Conservation (phyloP, 2,888 invertebrate species). For the Anorthoa munda region DNA sequence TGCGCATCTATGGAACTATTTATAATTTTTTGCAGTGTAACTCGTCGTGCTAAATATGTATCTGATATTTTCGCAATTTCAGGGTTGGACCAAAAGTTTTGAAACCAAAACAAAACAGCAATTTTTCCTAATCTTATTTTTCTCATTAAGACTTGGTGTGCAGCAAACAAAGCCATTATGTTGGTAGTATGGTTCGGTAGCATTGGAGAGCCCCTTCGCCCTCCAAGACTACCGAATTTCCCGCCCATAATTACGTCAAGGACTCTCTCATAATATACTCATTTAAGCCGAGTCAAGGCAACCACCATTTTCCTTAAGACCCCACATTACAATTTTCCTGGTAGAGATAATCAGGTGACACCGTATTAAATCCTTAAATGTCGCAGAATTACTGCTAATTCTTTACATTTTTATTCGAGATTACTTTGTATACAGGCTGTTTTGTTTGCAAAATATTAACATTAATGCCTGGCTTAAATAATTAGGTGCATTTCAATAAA, state of each 20-base stretch:
- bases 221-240: slow-evolving; percentile 6
- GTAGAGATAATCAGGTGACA: slow-evolving; percentile 29
- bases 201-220: too few relatives aligned
- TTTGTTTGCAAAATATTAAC: neutral
- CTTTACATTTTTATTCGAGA: neutral
- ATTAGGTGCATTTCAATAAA: neutral
- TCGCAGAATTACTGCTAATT: slow-evolving; percentile 2
- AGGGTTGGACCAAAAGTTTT: too few relatives aligned
- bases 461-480: neutral
- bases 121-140: neutral
- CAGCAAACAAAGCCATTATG: slow-evolving; percentile 22
- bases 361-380: slow-evolving; percentile 5
- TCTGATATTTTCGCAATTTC: too few relatives aligned
- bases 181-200: too few relatives aligned
- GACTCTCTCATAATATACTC: slow-evolving; percentile 34
- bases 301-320: slow-evolving; percentile 35
- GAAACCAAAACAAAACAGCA: neutral
- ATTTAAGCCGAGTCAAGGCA: slow-evolving; percentile 20
- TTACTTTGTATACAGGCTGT: neutral
- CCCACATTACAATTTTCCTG: slow-evolving; percentile 27
- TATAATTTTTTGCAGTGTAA: too few relatives aligned
- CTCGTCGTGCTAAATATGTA: too few relatives aligned
- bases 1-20: too few relatives aligned
- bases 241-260: slow-evolving; percentile 30
- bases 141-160: neutral